phyloP scores from a whole-genome alignment of 2,113 vertebrate genomes.

The Osmerus mordax region DNA sequence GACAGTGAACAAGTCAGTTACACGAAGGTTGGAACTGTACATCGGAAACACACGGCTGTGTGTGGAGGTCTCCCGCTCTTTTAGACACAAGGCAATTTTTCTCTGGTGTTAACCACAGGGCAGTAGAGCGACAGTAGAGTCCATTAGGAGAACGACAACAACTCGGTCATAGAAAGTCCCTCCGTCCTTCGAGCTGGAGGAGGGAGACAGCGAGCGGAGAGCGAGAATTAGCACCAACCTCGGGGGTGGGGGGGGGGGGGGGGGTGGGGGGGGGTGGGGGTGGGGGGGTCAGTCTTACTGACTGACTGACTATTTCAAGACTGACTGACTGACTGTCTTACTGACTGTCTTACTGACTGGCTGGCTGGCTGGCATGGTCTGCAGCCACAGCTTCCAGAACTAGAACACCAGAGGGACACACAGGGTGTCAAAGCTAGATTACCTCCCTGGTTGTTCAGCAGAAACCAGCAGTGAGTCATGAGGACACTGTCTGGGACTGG shows the following conservation, averaged over 20 bases:
- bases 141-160: slow-evolving; percentile 22
- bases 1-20: slow-evolving; percentile 5
- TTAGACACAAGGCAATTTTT: slow-evolving; percentile 33
- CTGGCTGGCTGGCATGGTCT: too few relatives aligned
- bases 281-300: slow-evolving; percentile 12
- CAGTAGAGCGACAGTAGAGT: slow-evolving; percentile 44
- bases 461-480: slow-evolving; percentile 8
- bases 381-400: not conserved
- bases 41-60: slow-evolving; percentile 42
- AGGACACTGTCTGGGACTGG: slow-evolving; percentile 23
- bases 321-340: too few relatives aligned
- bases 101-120: slow-evolving; percentile 35
- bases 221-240: slow-evolving; percentile 59
- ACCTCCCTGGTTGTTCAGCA: slow-evolving; percentile 13
- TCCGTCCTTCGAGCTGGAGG: slow-evolving; percentile 28
- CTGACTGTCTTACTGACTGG: too few relatives aligned
- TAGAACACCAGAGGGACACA: not conserved
- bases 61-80: slow-evolving; percentile 33
- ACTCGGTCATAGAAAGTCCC: not conserved
- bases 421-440: not conserved
- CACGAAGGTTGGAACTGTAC: slow-evolving; percentile 42
- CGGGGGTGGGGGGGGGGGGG: too few relatives aligned
- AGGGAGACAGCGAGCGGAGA: slow-evolving; percentile 20
- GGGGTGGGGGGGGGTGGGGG: too few relatives aligned
- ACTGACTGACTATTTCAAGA: too few relatives aligned